A percentile compares a stretch with the other conserved stretches of the same genome.
Evolutionary conservation across 2,113 vertebrate genomes (phyloP).

Genomic region (Grallaria varia): DNA sequence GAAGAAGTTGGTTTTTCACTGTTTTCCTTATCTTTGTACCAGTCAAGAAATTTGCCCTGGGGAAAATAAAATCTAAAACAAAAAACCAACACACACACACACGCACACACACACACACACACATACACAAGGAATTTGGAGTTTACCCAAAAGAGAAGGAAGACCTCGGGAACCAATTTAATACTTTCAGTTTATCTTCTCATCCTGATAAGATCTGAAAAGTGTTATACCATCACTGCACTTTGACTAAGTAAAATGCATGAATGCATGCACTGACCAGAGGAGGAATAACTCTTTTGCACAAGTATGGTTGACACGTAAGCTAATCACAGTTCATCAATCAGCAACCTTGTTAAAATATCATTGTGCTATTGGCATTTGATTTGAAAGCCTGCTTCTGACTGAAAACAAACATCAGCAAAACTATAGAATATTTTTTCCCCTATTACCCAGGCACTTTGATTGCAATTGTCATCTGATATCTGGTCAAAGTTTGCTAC

Average conservation of each 20-base stretch:
- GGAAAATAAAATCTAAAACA: fast-evolving
- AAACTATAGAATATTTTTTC: neutral
- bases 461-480: neutral
- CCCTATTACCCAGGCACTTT: neutral
- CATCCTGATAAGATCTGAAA: neutral
- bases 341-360: neutral
- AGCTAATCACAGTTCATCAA: neutral
- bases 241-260: neutral
- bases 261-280: neutral
- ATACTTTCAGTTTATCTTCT: neutral
- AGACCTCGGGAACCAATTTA: neutral
- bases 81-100: neutral
- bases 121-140: neutral
- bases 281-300: neutral
- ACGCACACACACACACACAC: neutral
- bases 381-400: neutral
- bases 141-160: neutral
- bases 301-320: neutral
- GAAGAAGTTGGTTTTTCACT: neutral
- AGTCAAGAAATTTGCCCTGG: neutral
- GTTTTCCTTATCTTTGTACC: neutral
- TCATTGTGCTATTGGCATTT: neutral
- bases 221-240: neutral
- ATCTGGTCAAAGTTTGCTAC: neutral
- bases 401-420: neutral